phyloP scores from a whole-genome alignment of 2,113 vertebrate genomes.

The Centropus bengalensis region DNA sequence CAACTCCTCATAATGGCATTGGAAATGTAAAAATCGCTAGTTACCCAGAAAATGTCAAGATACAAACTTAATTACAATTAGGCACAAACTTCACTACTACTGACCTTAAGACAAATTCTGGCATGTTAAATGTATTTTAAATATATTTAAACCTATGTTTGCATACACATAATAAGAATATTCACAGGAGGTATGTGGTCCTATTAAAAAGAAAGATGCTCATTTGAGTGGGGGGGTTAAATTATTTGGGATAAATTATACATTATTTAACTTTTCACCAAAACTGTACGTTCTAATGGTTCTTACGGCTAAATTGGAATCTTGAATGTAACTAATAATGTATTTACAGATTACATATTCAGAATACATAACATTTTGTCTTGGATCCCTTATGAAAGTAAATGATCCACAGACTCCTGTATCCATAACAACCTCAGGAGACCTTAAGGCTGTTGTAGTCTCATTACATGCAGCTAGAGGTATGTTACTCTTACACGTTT shows the following conservation, averaged over 20 bases:
- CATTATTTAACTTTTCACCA: not conserved
- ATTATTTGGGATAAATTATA: not conserved
- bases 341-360: not conserved
- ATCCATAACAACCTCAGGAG: not conserved
- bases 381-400: not conserved
- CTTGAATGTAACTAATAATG: not conserved
- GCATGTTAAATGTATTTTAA: not conserved
- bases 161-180: not conserved
- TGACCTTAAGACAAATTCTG: not conserved
- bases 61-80: not conserved
- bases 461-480: not conserved
- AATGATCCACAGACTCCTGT: not conserved
- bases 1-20: not conserved
- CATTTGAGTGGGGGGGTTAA: not conserved
- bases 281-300: not conserved
- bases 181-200: not conserved
- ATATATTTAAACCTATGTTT: not conserved
- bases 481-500: not conserved
- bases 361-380: not conserved
- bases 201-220: not conserved
- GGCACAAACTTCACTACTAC: not conserved
- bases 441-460: not conserved
- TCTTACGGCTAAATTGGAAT: not conserved
- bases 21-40: not conserved
- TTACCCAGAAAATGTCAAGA: not conserved